Evolutionary conservation across 2,113 vertebrate genomes (phyloP).

Genomic region (Rhea pennata): DNA sequence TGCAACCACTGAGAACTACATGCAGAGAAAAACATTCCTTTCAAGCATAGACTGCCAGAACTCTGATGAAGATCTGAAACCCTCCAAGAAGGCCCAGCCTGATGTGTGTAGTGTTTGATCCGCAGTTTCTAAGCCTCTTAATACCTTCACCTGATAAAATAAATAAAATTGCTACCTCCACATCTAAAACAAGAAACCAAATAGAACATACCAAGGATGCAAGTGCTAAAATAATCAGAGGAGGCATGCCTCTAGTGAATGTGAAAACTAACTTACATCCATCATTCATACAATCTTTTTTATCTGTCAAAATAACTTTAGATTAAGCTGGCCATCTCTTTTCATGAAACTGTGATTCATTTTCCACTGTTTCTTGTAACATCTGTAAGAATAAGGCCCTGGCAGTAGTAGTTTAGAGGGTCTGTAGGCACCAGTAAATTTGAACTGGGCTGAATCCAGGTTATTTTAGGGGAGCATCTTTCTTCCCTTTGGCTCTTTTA

Average conservation of each 20-base stretch:
- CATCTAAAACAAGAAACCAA: background rate
- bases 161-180: background rate
- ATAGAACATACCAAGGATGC: background rate
- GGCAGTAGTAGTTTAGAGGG: accelerated
- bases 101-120: background rate
- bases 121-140: background rate
- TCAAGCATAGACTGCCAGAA: too few relatives aligned
- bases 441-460: too few relatives aligned
- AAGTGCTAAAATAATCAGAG: background rate
- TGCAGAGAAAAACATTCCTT: background rate
- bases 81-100: background rate
- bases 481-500: too few relatives aligned
- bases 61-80: background rate
- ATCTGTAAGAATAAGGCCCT: accelerated
- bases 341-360: background rate
- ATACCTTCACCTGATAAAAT: background rate
- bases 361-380: background rate
- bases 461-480: too few relatives aligned
- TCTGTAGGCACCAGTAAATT: background rate
- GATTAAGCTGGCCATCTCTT: background rate
- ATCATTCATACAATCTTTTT: background rate
- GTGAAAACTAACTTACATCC: background rate
- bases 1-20: background rate
- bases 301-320: background rate
- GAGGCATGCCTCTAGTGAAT: background rate